Evolutionary conservation across 2,797 vertebrate genomes (phyloP).

Genomic region (Antennarius maculatus): DNA sequence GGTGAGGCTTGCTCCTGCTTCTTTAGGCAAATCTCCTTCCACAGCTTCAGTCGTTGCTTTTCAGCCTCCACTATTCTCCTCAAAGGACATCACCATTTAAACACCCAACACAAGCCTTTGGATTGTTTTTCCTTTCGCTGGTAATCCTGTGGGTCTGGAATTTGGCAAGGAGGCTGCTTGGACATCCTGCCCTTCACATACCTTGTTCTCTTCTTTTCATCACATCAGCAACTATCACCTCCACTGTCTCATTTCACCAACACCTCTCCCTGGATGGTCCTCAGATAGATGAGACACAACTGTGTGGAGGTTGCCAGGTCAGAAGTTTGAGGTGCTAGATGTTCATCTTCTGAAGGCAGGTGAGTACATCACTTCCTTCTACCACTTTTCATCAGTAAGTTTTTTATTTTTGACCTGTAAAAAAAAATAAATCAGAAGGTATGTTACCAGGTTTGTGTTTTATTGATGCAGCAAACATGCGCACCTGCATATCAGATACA

Average conservation of each 20-base stretch:
- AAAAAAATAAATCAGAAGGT: not conserved
- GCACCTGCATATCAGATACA: not conserved
- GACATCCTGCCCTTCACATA: constrained; percentile 32
- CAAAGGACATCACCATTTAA: constrained; percentile 34
- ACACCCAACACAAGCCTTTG: constrained; percentile 24
- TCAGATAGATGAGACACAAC: constrained; percentile 76
- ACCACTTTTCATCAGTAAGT: not conserved
- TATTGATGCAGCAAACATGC: not conserved
- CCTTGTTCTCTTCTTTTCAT: constrained; percentile 29
- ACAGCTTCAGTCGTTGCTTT: constrained; percentile 49
- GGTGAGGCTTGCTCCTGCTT: constrained; percentile 75
- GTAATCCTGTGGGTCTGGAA: constrained; percentile 55
- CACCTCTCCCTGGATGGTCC: constrained; percentile 72
- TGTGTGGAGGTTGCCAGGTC: constrained; percentile 73
- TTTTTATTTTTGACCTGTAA: not conserved
- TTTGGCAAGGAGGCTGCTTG: constrained; percentile 33
- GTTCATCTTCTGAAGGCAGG: constrained; percentile 80
- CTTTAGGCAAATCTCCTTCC: constrained; percentile 47
- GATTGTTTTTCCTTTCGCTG: constrained; percentile 44
- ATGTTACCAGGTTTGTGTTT: too few relatives aligned
- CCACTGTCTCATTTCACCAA: constrained; percentile 45
- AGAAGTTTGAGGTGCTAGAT: constrained; percentile 76
- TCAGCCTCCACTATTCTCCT: constrained; percentile 24
- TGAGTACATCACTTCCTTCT: constrained; percentile 60
- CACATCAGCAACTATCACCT: constrained; percentile 24